Evolutionary conservation across 35 echinoderm and acorn worm genomes (phyloP).

Genomic region (Ptychodera flava): DNA sequence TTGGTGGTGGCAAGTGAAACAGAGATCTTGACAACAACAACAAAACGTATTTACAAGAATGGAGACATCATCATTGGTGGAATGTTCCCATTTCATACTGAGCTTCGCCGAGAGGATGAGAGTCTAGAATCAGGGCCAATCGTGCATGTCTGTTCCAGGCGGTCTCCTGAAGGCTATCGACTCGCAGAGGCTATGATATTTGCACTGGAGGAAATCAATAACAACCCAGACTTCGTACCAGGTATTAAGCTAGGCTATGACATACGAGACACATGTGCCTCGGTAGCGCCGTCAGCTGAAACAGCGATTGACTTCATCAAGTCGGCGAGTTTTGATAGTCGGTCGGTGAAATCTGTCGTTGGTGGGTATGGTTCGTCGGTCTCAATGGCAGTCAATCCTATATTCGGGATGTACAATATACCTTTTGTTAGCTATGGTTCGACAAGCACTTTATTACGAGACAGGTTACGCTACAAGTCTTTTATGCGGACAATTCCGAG

Average conservation of each 20-base stretch:
- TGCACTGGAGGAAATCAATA: not conserved
- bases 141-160: not conserved
- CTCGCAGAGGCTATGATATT: not conserved
- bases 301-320: not conserved
- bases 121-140: not conserved
- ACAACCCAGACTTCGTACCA: not conserved
- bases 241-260: not conserved
- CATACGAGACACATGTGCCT: not conserved
- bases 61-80: not conserved
- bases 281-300: not conserved
- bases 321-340: not conserved
- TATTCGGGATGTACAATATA: slow-evolving; percentile 6
- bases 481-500: slow-evolving; percentile 61
- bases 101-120: not conserved
- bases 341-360: not conserved
- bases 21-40: not conserved
- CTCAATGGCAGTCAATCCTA: not conserved
- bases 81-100: not conserved
- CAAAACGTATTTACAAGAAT: not conserved
- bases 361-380: not conserved
- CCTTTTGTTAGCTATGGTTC: slow-evolving; percentile 51
- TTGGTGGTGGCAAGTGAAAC: too few relatives aligned
- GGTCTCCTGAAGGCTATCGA: not conserved
- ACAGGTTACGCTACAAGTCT: slow-evolving; percentile 41
- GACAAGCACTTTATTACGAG: slow-evolving; percentile 52